A percentile compares a stretch with the other conserved stretches of the same genome.
Evolutionary conservation across 2,113 vertebrate genomes (phyloP).

Genomic region (Tichodroma muraria): DNA sequence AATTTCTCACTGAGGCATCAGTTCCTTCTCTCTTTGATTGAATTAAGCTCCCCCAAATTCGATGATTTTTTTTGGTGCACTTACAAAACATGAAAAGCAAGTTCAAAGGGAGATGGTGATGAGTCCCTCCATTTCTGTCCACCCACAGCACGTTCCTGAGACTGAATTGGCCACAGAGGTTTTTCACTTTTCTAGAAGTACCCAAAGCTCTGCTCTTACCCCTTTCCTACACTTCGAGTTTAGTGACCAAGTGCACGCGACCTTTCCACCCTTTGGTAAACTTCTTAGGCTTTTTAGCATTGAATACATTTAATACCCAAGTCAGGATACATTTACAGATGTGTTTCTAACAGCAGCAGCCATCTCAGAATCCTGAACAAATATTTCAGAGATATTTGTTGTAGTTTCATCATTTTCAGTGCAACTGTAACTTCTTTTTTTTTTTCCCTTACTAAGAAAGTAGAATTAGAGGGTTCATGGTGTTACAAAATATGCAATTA

Average conservation of each 20-base stretch:
- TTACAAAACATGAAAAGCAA: not conserved
- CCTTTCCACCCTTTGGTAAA: not conserved
- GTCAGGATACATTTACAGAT: not conserved
- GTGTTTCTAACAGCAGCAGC: not conserved
- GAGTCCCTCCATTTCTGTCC: not conserved
- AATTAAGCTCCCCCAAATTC: not conserved
- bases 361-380: not conserved
- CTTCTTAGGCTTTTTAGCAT: not conserved
- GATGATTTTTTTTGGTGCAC: not conserved
- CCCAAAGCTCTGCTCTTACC: not conserved
- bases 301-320: not conserved
- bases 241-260: accelerated
- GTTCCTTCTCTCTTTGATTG: not conserved
- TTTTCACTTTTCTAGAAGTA: not conserved
- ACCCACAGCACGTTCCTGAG: not conserved
- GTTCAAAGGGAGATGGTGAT: not conserved
- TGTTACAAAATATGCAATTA: not conserved
- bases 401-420: not conserved
- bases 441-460: not conserved
- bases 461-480: not conserved
- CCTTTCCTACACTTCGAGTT: not conserved
- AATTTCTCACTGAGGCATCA: not conserved
- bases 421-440: not conserved
- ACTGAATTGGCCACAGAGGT: not conserved
- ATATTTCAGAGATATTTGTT: not conserved